phyloP scores from a whole-genome alignment of 2,797 vertebrate genomes.

The Nyctalus aviator region DNA sequence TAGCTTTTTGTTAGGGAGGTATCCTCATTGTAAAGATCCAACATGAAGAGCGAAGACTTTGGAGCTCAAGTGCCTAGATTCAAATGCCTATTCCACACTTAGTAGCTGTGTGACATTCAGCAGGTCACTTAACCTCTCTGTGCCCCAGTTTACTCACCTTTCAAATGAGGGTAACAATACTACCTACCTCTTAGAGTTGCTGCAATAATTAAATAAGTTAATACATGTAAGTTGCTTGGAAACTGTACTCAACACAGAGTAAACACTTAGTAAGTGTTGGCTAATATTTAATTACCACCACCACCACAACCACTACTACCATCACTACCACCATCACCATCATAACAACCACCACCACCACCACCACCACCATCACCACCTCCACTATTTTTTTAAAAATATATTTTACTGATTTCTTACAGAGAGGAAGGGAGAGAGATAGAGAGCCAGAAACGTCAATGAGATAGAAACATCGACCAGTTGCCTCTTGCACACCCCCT shows the following conservation, averaged over 20 bases:
- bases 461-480: no score
- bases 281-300: no score
- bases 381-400: no score
- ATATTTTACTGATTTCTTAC: no score
- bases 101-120: neutral
- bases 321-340: neutral
- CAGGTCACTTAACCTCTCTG: neutral
- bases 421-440: no score
- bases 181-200: neutral
- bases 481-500: no score
- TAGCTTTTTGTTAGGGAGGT: neutral
- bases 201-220: neutral
- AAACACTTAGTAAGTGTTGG: rapidly evolving
- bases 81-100: neutral
- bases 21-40: neutral
- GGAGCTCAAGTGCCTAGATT: neutral
- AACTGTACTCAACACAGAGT: neutral
- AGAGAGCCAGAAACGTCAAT: no score
- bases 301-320: neutral
- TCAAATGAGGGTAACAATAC: neutral
- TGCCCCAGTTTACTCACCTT: neutral
- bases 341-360: neutral
- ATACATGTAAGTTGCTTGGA: neutral
- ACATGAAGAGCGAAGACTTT: neutral
- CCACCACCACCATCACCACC: rapidly evolving